Percentiles rank a stretch among this genome's conserved stretches.
Conservation (phyloP, 1,140 invertebrate species). For the Musca domestica region DNA sequence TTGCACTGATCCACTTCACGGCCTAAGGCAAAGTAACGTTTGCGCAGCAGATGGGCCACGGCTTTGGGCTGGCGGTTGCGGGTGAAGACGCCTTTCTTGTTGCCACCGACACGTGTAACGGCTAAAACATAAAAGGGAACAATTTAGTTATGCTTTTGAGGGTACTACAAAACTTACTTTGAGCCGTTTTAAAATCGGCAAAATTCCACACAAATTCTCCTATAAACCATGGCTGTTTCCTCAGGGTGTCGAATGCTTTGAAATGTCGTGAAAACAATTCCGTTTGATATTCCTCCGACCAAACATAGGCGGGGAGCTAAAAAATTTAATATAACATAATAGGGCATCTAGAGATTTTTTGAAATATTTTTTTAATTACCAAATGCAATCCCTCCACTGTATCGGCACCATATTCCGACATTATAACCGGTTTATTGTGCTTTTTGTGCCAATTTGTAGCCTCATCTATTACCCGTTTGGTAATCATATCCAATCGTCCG, state of each 20-base stretch:
- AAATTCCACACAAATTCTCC: slow-evolving; percentile 99
- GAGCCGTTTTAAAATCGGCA: slow-evolving; percentile 79
- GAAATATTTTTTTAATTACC: slow-evolving; percentile 26
- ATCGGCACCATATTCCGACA: slow-evolving; percentile 95
- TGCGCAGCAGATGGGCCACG: slow-evolving; percentile 73
- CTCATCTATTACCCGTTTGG: slow-evolving; percentile 69
- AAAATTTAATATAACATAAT: neutral
- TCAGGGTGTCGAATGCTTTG: slow-evolving; percentile 83
- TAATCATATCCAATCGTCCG: slow-evolving; percentile 76
- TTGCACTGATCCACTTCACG: slow-evolving; percentile 59
- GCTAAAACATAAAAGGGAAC: slow-evolving; percentile 22
- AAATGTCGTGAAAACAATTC: slow-evolving; percentile 83
- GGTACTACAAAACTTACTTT: slow-evolving; percentile 59
- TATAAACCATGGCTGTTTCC: slow-evolving; percentile 76
- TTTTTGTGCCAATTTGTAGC: slow-evolving; percentile 79
- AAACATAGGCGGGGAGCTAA: slow-evolving; percentile 76
- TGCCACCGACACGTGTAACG: slow-evolving; percentile 77
- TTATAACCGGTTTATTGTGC: slow-evolving; percentile 86
- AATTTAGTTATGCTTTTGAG: neutral
- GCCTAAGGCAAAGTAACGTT: slow-evolving; percentile 70
- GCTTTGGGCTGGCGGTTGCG: slow-evolving; percentile 83
- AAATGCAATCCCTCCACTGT: slow-evolving; percentile 84
- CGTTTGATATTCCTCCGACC: slow-evolving; percentile 93
- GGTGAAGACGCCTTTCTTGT: slow-evolving; percentile 90
- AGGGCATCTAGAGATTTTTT: too few species aligned